Conservation (phyloP, 2,113 vertebrate genomes). For the Mesocricetus auratus region DNA sequence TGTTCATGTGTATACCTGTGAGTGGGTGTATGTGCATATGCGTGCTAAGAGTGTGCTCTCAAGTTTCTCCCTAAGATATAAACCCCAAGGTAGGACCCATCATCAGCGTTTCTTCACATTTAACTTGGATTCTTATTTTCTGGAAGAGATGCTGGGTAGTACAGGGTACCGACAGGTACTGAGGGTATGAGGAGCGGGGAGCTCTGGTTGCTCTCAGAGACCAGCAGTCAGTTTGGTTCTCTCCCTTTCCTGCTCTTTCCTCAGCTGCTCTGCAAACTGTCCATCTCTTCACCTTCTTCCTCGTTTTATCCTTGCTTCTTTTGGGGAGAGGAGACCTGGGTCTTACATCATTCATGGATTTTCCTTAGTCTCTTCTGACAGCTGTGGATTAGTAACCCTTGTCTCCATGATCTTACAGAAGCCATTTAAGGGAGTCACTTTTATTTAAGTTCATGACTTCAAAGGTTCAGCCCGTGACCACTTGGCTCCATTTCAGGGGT, state of each 20-base stretch:
- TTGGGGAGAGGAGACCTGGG: background rate
- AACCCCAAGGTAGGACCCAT: background rate
- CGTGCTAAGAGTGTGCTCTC: too few relatives aligned
- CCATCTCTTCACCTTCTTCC: background rate
- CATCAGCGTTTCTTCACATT: background rate
- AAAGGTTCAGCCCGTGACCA: background rate
- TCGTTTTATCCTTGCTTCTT: background rate
- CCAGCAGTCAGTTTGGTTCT: too few relatives aligned
- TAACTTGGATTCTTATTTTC: background rate
- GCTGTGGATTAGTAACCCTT: background rate
- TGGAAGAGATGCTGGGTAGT: background rate
- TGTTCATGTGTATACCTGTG: background rate
- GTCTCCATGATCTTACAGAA: background rate
- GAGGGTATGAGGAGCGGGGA: background rate
- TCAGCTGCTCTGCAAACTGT: background rate
- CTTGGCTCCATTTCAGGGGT: background rate
- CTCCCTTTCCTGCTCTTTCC: too few relatives aligned
- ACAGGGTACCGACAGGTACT: accelerated
- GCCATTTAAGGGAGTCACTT: background rate
- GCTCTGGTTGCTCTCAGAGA: background rate
- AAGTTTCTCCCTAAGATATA: background rate
- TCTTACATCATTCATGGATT: background rate
- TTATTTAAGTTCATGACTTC: background rate
- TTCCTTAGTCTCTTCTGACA: background rate
- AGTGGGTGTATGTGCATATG: accelerated